phyloP scores from a whole-genome alignment of 2,113 vertebrate genomes.

The Chaetorhynchus papuensis region DNA sequence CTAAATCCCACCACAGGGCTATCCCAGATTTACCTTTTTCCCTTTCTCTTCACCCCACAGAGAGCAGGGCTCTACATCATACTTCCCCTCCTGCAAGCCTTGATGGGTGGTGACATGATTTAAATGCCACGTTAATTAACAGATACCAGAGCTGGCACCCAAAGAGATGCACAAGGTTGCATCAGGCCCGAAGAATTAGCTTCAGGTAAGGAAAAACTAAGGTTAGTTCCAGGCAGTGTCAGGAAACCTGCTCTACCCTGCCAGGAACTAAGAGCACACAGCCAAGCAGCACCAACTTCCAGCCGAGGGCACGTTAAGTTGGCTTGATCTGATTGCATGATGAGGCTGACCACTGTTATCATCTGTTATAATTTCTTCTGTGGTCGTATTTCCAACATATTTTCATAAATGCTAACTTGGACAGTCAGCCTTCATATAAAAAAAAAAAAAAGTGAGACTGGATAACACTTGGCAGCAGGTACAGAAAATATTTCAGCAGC shows the following conservation, averaged over 20 bases:
- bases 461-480: constrained; percentile 22
- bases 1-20: background rate
- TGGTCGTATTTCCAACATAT: background rate
- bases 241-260: background rate
- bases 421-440: background rate
- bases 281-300: background rate
- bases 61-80: background rate
- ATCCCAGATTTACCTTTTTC: background rate
- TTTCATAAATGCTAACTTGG: constrained; percentile 13
- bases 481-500: constrained; percentile 33
- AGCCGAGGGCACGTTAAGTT: background rate
- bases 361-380: background rate
- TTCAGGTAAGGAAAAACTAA: background rate
- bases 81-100: background rate
- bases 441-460: background rate
- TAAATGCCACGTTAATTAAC: background rate
- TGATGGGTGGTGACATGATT: background rate
- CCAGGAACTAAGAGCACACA: background rate
- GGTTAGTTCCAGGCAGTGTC: background rate
- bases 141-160: background rate
- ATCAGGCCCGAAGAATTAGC: background rate
- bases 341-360: background rate
- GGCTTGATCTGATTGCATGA: background rate
- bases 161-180: background rate
- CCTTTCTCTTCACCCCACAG: background rate